Evolutionary conservation across 64 coral and sea anemone genomes (phyloP), one percentile per base, ranked within the genome.

Genomic region (Hydrozoanthus tunicans): DNA sequence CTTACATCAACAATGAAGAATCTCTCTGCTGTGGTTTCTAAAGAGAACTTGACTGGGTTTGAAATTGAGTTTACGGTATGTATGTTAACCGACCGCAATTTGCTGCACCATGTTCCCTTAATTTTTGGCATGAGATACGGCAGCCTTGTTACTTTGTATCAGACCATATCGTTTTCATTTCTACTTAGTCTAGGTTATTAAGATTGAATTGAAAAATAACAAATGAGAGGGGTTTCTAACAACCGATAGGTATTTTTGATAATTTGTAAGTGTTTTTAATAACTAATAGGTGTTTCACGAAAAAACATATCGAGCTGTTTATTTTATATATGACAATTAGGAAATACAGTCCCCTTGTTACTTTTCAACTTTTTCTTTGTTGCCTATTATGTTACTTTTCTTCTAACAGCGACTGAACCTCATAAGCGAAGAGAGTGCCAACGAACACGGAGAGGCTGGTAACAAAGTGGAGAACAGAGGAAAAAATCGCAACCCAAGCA

Each of bases 31-130:
- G 14, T 77, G 67, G 68, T 62, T 76, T 1, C 86, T 11, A 93
- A 64, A 57, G 77, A 93, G 12, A n/a, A 82, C 12, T 24, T 81
- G 58, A 75, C 74, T 6, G 92, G 86, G 81, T 93, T 82, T 25
- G 76, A 89, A 3, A 53, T 93, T 15, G 85, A 93, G 54, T 93
- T 80, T 24, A 81, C 55, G 57, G 92, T 93, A 93, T 14, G 59
- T 77, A 20, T 15, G 52, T 57, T 81, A 58, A 14, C 9, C 51
- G 3, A 23, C 6, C 3, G 12, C 53, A 57, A 11, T 60, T 43
- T 43, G 32, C 32, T 43, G 0, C 32, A 43, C 32, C 32, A 43
- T 24, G 10, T 54, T 51, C 14, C 7, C 3, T 6, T 9, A 59
- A 3, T 0, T 57, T 54, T 51, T 59, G 0, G 32, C 0, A 43